These are phyloP conservation scores for Sciurus carolinensis DNA, from an alignment of 2,797 vertebrate genomes.

Conservation along the genomic window DNA sequence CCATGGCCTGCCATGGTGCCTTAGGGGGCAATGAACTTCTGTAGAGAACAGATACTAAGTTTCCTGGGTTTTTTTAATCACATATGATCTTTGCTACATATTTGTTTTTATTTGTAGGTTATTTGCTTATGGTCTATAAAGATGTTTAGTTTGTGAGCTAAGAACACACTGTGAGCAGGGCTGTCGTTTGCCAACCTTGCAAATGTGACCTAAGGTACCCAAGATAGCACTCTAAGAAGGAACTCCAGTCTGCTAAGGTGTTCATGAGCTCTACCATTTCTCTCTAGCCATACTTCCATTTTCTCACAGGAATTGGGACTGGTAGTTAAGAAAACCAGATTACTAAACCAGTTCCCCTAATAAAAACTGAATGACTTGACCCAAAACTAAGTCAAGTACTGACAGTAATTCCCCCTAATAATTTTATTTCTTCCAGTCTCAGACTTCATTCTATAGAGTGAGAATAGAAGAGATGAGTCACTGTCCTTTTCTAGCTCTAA, in stretches of 20 bases:
- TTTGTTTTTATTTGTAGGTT: neutral
- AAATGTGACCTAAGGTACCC: neutral
- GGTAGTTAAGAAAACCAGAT: neutral
- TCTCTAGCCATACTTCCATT: neutral
- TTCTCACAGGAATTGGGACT: constrained; percentile 35
- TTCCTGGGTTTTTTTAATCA: constrained; percentile 2
- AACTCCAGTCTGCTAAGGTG: neutral
- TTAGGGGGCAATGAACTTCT: neutral
- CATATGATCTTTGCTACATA: neutral
- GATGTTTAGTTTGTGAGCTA: neutral
- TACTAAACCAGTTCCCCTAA: neutral
- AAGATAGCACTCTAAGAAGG: neutral
- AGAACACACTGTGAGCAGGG: neutral
- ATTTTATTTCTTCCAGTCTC: neutral
- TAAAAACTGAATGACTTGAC: neutral
- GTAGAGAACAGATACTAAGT: neutral
- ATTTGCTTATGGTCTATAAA: neutral
- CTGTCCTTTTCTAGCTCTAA: neutral
- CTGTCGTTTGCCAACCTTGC: neutral
- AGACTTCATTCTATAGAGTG: neutral
- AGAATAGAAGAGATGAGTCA: neutral
- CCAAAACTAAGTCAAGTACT: neutral
- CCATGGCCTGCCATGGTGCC: neutral
- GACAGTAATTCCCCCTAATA: neutral
- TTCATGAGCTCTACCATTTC: neutral